A percentile compares a stretch with the other conserved stretches of the same genome.
These are phyloP conservation scores for Pseudoips prasinana DNA, from an alignment of 2,888 invertebrate species.

Conservation along the genomic window DNA sequence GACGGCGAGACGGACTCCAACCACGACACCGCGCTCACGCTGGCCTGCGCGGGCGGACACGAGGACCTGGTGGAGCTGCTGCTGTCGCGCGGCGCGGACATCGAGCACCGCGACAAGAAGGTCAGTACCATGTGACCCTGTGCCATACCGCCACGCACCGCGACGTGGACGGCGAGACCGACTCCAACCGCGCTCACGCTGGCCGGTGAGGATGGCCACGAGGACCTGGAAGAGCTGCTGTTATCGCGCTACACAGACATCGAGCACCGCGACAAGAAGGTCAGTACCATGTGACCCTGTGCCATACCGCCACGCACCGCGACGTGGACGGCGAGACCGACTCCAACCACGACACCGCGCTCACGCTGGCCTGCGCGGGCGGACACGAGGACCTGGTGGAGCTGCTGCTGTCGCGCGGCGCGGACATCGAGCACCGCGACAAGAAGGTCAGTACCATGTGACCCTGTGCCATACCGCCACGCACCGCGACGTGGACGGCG, in stretches of 20 bases:
- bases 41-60: conserved; percentile 98
- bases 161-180: too few relatives aligned
- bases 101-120: conserved; percentile 99
- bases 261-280: too few relatives aligned
- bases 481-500: too few relatives aligned
- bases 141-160: too few relatives aligned
- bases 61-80: conserved; percentile 97
- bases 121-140: too few relatives aligned
- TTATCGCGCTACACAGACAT: too few relatives aligned
- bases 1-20: conserved; percentile 99
- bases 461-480: too few relatives aligned
- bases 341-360: conserved; percentile 98
- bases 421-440: conserved; percentile 98
- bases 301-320: too few relatives aligned
- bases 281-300: too few relatives aligned
- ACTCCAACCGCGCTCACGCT: too few relatives aligned
- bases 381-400: conserved; percentile 98
- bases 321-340: conserved; percentile 99
- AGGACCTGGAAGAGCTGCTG: too few relatives aligned
- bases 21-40: conserved; percentile 98
- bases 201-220: too few relatives aligned
- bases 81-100: conserved; percentile 95
- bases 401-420: conserved; percentile 93
- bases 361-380: conserved; percentile 98
- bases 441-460: conserved; percentile 89